Conservation (phyloP, 1,140 invertebrate genomes). For the Drosophila kanapiae region DNA sequence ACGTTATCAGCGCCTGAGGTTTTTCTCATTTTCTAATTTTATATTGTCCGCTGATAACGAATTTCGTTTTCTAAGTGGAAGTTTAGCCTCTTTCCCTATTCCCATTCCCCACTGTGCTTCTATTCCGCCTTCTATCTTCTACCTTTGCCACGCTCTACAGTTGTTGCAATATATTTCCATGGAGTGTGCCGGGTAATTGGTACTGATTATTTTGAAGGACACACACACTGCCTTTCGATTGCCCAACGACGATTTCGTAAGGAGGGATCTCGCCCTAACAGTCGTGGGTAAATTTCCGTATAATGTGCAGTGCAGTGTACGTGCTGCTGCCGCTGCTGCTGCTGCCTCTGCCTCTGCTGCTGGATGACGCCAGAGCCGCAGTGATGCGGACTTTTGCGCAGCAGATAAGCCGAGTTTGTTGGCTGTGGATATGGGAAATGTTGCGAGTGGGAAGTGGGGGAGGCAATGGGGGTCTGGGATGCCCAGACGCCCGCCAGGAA, state of each 20-base stretch:
- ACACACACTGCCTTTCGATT: conserved; percentile 59
- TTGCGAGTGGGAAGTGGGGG: not conserved
- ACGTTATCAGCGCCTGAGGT: conserved; percentile 50
- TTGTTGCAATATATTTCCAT: conserved; percentile 40
- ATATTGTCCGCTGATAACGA: conserved; percentile 70
- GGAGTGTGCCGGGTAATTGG: conserved; percentile 58
- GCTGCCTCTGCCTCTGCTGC: not conserved
- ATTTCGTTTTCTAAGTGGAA: conserved; percentile 74
- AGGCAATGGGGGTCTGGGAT: conserved; percentile 2
- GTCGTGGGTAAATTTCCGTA: conserved; percentile 33
- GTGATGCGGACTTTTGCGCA: conserved; percentile 72
- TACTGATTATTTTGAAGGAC: conserved; percentile 82
- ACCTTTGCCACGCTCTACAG: not conserved
- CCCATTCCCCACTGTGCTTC: conserved; percentile 7
- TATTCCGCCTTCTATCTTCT: conserved; percentile 5
- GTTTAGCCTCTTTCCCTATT: conserved; percentile 50
- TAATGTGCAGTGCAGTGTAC: conserved; percentile 36
- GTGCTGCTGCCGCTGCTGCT: conserved; percentile 42
- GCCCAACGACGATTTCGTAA: conserved; percentile 58
- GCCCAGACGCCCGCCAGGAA: conserved; percentile 38
- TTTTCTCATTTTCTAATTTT: conserved; percentile 72
- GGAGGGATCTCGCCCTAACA: conserved; percentile 16
- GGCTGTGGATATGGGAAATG: conserved; percentile 14
- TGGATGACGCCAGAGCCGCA: conserved; percentile 24
- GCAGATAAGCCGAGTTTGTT: conserved; percentile 69